Conservation (phyloP, 2,113 vertebrate species). For the Sturnus vulgaris region DNA sequence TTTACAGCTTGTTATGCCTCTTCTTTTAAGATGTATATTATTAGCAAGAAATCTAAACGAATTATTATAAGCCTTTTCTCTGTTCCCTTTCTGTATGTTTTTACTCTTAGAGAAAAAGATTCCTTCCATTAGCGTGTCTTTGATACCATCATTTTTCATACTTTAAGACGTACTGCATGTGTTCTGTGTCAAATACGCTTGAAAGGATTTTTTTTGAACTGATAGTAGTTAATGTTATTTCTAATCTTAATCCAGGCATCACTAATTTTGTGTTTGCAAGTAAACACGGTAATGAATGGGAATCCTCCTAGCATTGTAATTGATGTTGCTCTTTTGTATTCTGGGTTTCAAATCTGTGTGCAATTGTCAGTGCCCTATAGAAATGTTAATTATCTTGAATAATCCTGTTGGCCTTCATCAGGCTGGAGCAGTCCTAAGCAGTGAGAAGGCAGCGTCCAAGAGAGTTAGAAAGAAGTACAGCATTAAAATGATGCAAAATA, state of each 20-base stretch:
- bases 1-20: neutral
- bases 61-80: neutral
- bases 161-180: neutral
- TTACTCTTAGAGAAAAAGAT: neutral
- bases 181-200: neutral
- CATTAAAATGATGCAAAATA: neutral
- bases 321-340: conserved; percentile 23
- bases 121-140: neutral
- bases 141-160: neutral
- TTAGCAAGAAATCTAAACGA: neutral
- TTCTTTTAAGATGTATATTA: neutral
- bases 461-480: neutral
- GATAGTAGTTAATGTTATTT: neutral
- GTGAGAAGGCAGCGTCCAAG: neutral
- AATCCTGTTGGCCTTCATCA: conserved; percentile 44
- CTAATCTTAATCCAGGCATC: conserved; percentile 47
- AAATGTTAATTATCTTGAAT: conserved; percentile 59
- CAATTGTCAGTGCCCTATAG: conserved; percentile 41
- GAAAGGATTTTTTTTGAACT: neutral
- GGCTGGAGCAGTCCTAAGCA: neutral
- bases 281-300: conserved; percentile 50
- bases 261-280: conserved; percentile 38
- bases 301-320: conserved; percentile 43
- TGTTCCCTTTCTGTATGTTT: neutral
- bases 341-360: conserved; percentile 11